Percentiles rank a stretch among this genome's conserved stretches.
Conservation (phyloP, 2,797 vertebrate species). For the Acrocephalus scirpaceus region DNA sequence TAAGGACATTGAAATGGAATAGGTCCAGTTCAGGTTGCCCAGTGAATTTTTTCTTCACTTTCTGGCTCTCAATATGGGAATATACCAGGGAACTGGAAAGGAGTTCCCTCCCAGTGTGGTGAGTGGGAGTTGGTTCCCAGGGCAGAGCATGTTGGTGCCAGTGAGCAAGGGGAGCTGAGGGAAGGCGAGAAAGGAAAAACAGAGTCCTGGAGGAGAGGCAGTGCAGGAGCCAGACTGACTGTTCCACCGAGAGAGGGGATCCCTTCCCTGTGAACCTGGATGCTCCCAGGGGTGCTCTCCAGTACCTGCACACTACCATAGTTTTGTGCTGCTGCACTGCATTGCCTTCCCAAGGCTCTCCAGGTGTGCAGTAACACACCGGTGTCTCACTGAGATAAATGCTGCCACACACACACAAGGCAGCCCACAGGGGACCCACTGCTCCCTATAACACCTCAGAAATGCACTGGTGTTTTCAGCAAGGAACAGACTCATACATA, state of each 20-base stretch:
- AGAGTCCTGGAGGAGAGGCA: neutral
- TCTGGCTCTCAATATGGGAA: neutral
- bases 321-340: neutral
- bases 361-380: neutral
- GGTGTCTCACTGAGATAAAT: neutral
- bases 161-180: neutral
- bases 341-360: neutral
- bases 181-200: neutral
- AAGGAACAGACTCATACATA: neutral
- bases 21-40: neutral
- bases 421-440: neutral
- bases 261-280: neutral
- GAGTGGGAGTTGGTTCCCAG: slow-evolving; percentile 34
- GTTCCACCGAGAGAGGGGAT: neutral
- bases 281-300: neutral
- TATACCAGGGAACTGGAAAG: neutral
- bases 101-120: slow-evolving; percentile 1
- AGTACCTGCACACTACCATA: neutral
- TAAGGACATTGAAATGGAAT: neutral
- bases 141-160: neutral
- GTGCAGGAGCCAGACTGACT: neutral
- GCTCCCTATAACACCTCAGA: neutral
- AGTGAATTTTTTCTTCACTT: neutral
- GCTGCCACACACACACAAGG: neutral
- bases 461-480: neutral